These are phyloP conservation scores for Euclidia mi DNA, from an alignment of 2,888 invertebrate genomes.

Conservation along the genomic window DNA sequence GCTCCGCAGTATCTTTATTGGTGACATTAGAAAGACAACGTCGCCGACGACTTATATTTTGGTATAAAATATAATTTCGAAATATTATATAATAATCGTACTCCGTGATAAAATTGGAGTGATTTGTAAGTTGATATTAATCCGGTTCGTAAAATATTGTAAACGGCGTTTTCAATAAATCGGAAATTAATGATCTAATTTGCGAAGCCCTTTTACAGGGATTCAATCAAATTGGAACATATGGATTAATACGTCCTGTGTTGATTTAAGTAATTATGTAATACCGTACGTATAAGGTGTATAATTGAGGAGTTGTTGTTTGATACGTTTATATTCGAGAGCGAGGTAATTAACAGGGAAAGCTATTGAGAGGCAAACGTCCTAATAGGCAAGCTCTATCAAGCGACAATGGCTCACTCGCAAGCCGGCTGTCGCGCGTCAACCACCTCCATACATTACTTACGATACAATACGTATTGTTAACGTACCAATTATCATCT, in stretches of 20 bases:
- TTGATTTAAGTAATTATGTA: constrained; percentile 12
- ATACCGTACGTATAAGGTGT: background rate
- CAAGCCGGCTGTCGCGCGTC: constrained; percentile 10
- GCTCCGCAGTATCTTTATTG: constrained; percentile 24
- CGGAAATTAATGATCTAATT: constrained; percentile 23
- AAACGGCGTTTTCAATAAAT: constrained; percentile 18
- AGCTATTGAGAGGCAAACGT: constrained; percentile 35
- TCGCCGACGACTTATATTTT: constrained; percentile 9
- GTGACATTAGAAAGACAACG: constrained; percentile 15
- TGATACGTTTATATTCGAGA: constrained; percentile 8
- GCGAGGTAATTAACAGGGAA: constrained; percentile 37
- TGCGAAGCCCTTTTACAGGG: constrained; percentile 13
- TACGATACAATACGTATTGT: constrained; percentile 9
- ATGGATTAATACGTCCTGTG: constrained; percentile 7
- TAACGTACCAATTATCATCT: background rate
- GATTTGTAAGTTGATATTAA: constrained; percentile 16
- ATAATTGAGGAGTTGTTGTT: constrained; percentile 3
- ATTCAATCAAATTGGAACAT: constrained; percentile 19
- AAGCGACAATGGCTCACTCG: constrained; percentile 41
- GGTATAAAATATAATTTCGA: constrained; percentile 19
- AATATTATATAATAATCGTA: constrained; percentile 1
- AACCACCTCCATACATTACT: constrained; percentile 9
- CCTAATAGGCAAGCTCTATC: constrained; percentile 40
- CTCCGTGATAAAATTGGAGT: constrained; percentile 1
- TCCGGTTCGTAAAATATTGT: constrained; percentile 20